A percentile compares a stretch with the other conserved stretches of the same genome.
Conservation (phyloP, 1,140 invertebrate species). For the Alviniconcha marisindica region DNA sequence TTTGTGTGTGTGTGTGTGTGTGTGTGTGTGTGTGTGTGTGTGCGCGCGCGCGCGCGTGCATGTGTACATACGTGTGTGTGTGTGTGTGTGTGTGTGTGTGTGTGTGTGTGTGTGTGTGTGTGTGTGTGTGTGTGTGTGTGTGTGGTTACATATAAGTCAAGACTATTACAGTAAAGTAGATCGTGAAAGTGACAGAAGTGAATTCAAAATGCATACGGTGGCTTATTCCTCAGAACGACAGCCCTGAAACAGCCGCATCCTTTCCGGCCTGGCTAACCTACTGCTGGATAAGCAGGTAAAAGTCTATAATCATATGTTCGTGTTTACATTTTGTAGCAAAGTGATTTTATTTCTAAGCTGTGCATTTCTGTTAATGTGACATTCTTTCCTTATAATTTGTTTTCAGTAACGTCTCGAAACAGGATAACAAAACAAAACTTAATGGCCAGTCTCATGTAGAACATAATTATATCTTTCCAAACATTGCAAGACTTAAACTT, state of each 20-base stretch:
- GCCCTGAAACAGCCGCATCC: not conserved
- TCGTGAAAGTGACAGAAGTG: too few species aligned
- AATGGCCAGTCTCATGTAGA: not conserved
- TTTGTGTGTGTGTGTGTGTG: conserved; percentile 2
- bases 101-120: conserved; percentile 10
- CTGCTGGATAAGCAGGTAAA: conserved; percentile 22
- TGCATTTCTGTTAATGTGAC: not conserved
- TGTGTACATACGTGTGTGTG: conserved; percentile 8
- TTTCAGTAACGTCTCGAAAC: not conserved
- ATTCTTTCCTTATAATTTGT: not conserved
- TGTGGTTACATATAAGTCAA: too few species aligned
- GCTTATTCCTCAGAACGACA: not conserved
- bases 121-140: too few species aligned
- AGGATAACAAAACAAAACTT: not conserved
- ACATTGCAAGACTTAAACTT: too few species aligned
- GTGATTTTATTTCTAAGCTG: not conserved
- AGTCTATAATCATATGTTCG: not conserved
- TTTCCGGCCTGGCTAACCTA: conserved; percentile 14
- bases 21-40: conserved; percentile 17
- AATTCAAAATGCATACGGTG: too few species aligned
- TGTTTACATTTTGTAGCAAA: not conserved
- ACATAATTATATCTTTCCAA: not conserved
- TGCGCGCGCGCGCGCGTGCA: not conserved
- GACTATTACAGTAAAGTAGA: too few species aligned
- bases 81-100: conserved; percentile 26